These are phyloP conservation scores for Salarias fasciatus DNA, from an alignment of 2,797 vertebrate species.

Conservation along the genomic window DNA sequence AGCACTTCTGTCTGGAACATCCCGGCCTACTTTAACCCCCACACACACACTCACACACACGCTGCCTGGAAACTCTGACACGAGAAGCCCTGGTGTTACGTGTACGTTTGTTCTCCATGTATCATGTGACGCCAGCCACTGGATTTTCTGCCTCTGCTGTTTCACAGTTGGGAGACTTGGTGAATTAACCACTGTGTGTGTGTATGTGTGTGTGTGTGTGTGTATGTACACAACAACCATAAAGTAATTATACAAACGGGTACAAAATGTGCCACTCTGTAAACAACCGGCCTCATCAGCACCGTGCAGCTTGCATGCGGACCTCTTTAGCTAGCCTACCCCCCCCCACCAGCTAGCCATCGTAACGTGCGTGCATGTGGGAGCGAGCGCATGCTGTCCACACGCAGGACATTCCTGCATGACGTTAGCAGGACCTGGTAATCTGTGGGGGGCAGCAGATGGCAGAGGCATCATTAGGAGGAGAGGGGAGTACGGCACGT, in stretches of 20 bases:
- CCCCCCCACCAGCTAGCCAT: too few relatives aligned
- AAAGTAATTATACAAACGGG: conserved; percentile 6
- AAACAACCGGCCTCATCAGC: too few relatives aligned
- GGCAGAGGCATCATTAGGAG: conserved; percentile 72
- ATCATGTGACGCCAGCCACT: conserved; percentile 60
- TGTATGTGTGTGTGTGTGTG: background rate
- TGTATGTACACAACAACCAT: conserved; percentile 37
- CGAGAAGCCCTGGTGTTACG: conserved; percentile 56
- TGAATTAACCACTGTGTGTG: background rate
- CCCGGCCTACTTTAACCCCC: conserved; percentile 86
- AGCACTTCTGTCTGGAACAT: conserved; percentile 84
- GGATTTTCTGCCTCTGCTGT: conserved; percentile 42
- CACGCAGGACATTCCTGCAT: conserved; percentile 4
- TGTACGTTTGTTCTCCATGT: conserved; percentile 56
- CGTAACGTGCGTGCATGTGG: too few relatives aligned
- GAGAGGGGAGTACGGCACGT: conserved; percentile 2
- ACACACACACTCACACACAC: conserved; percentile 32
- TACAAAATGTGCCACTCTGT: background rate
- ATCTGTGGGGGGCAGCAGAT: conserved; percentile 73
- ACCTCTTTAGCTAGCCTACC: too few relatives aligned
- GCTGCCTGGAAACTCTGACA: conserved; percentile 74
- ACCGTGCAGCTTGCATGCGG: too few relatives aligned
- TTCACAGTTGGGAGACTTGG: too few relatives aligned
- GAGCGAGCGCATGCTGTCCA: conserved; percentile 23
- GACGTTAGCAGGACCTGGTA: conserved; percentile 51